Percentiles rank a stretch among this genome's conserved stretches.
Conservation (phyloP, 2,113 vertebrate genomes). For the Chionis minor region DNA sequence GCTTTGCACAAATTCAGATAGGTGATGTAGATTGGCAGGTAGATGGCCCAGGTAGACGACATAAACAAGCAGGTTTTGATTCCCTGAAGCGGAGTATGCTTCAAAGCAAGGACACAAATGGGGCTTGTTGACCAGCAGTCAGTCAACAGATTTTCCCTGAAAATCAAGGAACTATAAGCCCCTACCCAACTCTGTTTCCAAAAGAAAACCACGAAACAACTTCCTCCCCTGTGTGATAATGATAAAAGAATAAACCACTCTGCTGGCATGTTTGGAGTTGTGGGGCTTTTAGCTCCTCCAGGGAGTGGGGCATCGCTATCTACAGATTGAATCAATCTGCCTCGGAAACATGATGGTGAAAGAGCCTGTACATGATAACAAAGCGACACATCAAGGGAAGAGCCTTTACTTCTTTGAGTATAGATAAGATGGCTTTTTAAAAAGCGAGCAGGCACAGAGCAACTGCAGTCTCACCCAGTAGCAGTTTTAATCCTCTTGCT, state of each 20-base stretch:
- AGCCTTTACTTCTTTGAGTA: slow-evolving; percentile 32
- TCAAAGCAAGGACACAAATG: neutral
- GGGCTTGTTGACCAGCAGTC: neutral
- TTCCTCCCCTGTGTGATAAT: neutral
- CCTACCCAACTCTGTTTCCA: neutral
- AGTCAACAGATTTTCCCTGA: neutral
- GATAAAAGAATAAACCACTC: neutral
- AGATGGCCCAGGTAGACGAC: neutral
- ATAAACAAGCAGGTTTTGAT: neutral
- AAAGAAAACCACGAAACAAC: neutral
- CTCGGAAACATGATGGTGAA: neutral
- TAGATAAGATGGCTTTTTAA: slow-evolving; percentile 33
- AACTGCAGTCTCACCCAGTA: slow-evolving; percentile 8
- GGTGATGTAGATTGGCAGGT: neutral
- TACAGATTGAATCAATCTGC: slow-evolving; percentile 53
- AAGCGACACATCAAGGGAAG: neutral
- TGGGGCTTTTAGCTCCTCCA: neutral
- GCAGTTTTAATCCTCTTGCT: slow-evolving; percentile 29
- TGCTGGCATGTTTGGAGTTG: neutral
- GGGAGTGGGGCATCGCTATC: slow-evolving; percentile 26
- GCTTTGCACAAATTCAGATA: neutral
- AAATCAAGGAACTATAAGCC: neutral
- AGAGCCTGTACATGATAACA: neutral
- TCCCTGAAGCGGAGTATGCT: neutral
- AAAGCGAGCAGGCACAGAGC: neutral